Conservation (phyloP, 2,888 invertebrate species). For the Drosophila nr. perissopoda region DNA sequence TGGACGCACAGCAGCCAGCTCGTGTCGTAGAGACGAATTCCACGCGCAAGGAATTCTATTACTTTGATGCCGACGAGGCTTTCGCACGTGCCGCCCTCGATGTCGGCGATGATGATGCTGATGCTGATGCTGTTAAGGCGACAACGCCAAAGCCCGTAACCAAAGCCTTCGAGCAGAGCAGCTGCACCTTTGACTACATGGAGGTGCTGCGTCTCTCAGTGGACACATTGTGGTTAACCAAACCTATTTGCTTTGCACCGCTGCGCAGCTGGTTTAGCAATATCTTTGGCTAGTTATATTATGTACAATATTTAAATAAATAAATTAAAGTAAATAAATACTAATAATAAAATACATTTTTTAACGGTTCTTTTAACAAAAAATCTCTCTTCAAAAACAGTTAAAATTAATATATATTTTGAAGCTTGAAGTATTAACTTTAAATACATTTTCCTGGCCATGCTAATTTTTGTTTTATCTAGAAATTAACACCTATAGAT, state of each 20-base stretch:
- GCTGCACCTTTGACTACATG: constrained; percentile 79
- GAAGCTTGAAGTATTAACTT: not conserved
- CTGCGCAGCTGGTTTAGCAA: constrained; percentile 80
- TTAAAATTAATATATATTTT: not conserved
- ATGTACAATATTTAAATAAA: not conserved
- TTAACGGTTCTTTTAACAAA: not conserved
- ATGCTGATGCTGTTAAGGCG: constrained; percentile 15
- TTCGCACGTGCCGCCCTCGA: constrained; percentile 64
- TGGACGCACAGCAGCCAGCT: constrained; percentile 73
- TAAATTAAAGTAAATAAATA: constrained; percentile 1
- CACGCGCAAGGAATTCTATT: constrained; percentile 82
- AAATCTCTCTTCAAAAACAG: not conserved
- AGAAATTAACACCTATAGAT: not conserved
- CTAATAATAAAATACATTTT: not conserved
- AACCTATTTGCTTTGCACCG: constrained; percentile 80
- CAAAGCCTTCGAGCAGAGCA: constrained; percentile 72
- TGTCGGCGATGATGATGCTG: constrained; percentile 41
- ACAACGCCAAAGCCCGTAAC: constrained; percentile 30
- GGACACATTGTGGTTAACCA: constrained; percentile 81
- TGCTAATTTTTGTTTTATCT: no score
- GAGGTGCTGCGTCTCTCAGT: constrained; percentile 80
- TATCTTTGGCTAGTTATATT: constrained; percentile 65
- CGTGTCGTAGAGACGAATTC: constrained; percentile 81
- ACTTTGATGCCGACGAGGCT: constrained; percentile 72
- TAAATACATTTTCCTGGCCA: not conserved